Percentiles rank a stretch among this genome's conserved stretches.
Evolutionary conservation across 2,113 vertebrate species (phyloP).

Genomic region (Pangasianodon hypophthalmus): DNA sequence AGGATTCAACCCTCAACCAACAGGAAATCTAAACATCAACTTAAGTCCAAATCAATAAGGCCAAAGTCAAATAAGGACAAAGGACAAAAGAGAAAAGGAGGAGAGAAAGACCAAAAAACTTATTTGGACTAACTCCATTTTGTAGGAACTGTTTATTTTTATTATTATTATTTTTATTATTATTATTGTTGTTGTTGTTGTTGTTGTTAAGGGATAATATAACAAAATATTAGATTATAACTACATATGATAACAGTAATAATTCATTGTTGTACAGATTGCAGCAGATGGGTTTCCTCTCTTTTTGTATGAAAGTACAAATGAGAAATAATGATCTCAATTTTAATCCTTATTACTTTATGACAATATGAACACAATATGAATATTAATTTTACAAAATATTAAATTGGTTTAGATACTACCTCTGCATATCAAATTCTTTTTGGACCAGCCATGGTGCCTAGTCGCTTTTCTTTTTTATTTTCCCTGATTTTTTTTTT

Average conservation of each 20-base stretch:
- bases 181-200: background rate
- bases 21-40: conserved; percentile 23
- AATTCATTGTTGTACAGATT: background rate
- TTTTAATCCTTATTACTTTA: background rate
- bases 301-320: background rate
- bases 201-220: background rate
- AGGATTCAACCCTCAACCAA: background rate
- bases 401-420: background rate
- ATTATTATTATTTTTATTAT: background rate
- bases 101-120: background rate
- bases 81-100: background rate
- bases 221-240: background rate
- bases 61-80: background rate
- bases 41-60: conserved; percentile 14
- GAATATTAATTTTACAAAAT: background rate
- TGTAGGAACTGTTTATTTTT: background rate
- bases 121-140: background rate
- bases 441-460: background rate
- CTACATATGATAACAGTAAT: background rate
- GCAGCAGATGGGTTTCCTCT: background rate
- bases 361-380: background rate
- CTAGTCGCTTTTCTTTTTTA: background rate
- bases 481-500: background rate
- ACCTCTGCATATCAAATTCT: background rate
- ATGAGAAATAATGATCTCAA: background rate